Evolutionary conservation across 2,888 invertebrate genomes (phyloP).

Genomic region (Hanleya hanleyi): DNA sequence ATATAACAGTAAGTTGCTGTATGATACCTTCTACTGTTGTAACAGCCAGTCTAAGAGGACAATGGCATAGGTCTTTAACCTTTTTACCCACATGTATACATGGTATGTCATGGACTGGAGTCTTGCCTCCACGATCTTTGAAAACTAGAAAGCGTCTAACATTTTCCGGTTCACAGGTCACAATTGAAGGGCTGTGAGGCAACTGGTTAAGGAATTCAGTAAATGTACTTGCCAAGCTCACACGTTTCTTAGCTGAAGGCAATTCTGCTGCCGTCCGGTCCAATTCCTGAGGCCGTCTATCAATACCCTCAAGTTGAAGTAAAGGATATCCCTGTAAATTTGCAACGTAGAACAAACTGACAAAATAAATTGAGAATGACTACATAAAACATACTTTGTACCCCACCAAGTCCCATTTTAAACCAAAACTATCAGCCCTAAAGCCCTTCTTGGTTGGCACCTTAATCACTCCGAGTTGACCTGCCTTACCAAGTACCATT

Average conservation of each 20-base stretch:
- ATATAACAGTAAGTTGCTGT: not conserved
- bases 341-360: not conserved
- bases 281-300: not conserved
- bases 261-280: not conserved
- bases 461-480: not conserved
- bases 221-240: not conserved
- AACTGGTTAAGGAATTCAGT: not conserved
- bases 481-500: not conserved
- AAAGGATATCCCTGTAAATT: too few species aligned
- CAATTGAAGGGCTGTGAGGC: not conserved
- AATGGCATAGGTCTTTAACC: not conserved
- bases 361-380: not conserved
- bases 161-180: not conserved
- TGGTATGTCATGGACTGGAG: not conserved
- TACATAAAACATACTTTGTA: not conserved
- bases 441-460: not conserved
- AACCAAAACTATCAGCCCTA: not conserved
- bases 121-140: not conserved
- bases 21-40: not conserved
- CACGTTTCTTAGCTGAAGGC: not conserved
- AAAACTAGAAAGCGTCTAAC: not conserved
- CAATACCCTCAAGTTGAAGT: not conserved
- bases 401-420: not conserved
- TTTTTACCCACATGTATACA: not conserved
- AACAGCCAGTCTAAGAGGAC: not conserved